phyloP scores from a whole-genome alignment of 2,888 invertebrate species.

The Dermolepida albohirtum region DNA sequence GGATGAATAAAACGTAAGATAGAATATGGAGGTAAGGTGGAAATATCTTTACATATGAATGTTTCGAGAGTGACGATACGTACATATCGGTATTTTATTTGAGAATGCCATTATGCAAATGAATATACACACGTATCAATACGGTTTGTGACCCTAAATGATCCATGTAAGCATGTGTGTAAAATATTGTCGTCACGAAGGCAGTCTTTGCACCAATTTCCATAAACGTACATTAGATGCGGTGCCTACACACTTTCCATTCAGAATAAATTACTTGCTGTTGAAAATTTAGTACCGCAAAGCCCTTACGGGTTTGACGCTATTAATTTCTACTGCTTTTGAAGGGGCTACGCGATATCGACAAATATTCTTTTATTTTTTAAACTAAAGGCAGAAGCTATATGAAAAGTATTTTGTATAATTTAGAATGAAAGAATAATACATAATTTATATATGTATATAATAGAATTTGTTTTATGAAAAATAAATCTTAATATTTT shows the following conservation, averaged over 20 bases:
- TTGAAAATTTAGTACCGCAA: slow-evolving; percentile 9
- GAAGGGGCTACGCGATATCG: not conserved
- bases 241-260: slow-evolving; percentile 16
- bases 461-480: no score
- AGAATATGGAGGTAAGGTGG: no score
- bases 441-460: no score
- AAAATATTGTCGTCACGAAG: slow-evolving; percentile 17
- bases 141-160: slow-evolving; percentile 7
- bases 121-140: not conserved
- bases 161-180: slow-evolving; percentile 7
- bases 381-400: no score
- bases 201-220: slow-evolving; percentile 19
- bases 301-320: slow-evolving; percentile 1
- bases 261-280: slow-evolving; percentile 17
- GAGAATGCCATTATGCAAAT: not conserved
- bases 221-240: slow-evolving; percentile 21
- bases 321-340: not conserved
- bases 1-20: no score
- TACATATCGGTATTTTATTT: not conserved
- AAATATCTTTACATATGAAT: no score
- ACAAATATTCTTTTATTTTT: not conserved
- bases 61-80: no score
- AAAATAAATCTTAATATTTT: no score
- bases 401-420: no score
- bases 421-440: no score